A percentile compares a stretch with the other conserved stretches of the same genome.
phyloP scores from a whole-genome alignment of 2,888 invertebrate genomes.

The Calephelis perditalis region DNA sequence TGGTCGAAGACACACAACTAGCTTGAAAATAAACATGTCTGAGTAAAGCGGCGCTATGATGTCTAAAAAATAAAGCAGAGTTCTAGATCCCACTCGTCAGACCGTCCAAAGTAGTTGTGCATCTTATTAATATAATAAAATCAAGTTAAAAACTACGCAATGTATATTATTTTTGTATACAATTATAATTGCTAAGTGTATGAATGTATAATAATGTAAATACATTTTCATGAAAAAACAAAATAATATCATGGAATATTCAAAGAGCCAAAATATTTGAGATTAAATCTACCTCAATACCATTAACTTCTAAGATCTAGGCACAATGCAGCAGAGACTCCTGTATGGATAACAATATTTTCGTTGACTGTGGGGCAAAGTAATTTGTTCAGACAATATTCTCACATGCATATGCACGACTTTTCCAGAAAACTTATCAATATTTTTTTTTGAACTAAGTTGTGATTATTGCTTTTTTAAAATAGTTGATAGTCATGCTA shows the following conservation, averaged over 20 bases:
- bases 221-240: conserved; percentile 75
- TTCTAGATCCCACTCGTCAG: conserved; percentile 24
- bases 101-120: conserved; percentile 52
- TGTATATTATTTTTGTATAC: conserved; percentile 73
- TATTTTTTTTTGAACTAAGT: too few species aligned
- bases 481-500: too few species aligned
- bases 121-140: conserved; percentile 71
- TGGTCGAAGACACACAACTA: conserved; percentile 74
- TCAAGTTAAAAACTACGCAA: conserved; percentile 77
- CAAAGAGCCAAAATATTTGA: conserved; percentile 78
- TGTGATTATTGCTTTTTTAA: too few species aligned
- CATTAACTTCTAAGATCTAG: conserved; percentile 79
- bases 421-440: background rate
- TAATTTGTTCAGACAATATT: conserved; percentile 56
- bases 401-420: conserved; percentile 46
- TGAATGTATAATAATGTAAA: conserved; percentile 74
- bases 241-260: conserved; percentile 78
- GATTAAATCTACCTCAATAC: conserved; percentile 77
- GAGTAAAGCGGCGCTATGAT: background rate
- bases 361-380: conserved; percentile 75
- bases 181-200: conserved; percentile 74
- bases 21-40: conserved; percentile 48
- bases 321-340: conserved; percentile 79
- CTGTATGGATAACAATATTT: conserved; percentile 75
- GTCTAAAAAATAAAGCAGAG: conserved; percentile 3